Conservation (phyloP, 1,140 invertebrate species). For the Anastrepha ludens region DNA sequence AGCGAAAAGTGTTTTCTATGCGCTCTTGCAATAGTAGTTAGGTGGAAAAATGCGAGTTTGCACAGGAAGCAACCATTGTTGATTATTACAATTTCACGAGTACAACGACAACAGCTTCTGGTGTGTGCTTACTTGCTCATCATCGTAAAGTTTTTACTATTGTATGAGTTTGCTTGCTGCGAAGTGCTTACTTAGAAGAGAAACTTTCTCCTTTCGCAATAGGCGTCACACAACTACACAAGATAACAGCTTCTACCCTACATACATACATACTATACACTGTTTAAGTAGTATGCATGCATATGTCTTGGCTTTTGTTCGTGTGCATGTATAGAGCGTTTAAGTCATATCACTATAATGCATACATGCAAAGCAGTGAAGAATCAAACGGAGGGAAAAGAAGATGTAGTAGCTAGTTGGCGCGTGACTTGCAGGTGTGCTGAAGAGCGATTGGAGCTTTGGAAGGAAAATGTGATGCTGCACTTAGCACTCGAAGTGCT, state of each 20-base stretch:
- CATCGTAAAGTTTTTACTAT: constrained; percentile 47
- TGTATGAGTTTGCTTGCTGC: neutral
- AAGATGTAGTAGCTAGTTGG: neutral
- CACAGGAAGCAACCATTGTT: constrained; percentile 30
- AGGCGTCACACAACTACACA: neutral
- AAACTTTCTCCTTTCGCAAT: constrained; percentile 7
- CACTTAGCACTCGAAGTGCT: constrained; percentile 46
- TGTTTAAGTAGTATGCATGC: neutral
- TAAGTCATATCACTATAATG: neutral
- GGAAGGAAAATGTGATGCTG: neutral
- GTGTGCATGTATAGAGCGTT: neutral
- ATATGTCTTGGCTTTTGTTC: neutral
- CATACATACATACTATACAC: neutral
- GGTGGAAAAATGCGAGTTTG: neutral
- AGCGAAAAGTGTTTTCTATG: constrained; percentile 34
- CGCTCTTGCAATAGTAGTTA: neutral
- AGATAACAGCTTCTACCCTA: neutral
- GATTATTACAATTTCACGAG: constrained; percentile 12
- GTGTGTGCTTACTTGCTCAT: constrained; percentile 37
- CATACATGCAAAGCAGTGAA: neutral
- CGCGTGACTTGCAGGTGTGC: constrained; percentile 46
- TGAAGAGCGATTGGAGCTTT: neutral
- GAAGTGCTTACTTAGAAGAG: neutral
- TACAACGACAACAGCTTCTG: constrained; percentile 35
- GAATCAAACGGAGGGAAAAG: neutral